Evolutionary conservation across 2,113 vertebrate species (phyloP), one percentile per base, ranked within the genome.

Genomic region (Tiliqua scincoides): DNA sequence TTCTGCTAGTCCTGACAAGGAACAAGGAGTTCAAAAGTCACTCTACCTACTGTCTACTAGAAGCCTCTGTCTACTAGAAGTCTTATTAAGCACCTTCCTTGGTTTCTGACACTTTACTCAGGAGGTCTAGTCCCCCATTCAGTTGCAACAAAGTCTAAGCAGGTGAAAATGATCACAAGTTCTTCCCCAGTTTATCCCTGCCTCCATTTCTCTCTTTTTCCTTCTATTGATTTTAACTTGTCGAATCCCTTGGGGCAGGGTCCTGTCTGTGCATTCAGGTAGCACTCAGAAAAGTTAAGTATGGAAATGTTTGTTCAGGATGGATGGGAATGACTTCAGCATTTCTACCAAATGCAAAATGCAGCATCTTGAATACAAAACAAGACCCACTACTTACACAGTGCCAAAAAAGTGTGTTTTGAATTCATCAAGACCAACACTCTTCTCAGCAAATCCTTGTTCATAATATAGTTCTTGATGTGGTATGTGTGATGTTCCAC

Each of bases 401-500:
- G 97, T 52, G 99, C 98, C 78, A 99, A 96, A 94, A 99, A 99
- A 0, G 98, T 99, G 94, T 99, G 99, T 93, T 99, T 99, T 25
- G 98, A 99, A 95, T 99, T 99, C 98, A 99, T 99, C 90, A 99
- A 97, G 82, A 99, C 97, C 92, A 99, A 95, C 1, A 99, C 98
- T 97, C 98, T 97, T 91, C 98, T 96, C 90, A 99, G 97, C 92
- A 99, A 96, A 91, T 99, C 99, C 95, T 98, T 99, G 95, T 98
- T 99, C 98, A 99, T 99, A 89, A 99, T 99, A 95, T 99, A 99
- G 89, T 98, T 99, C 96, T 99, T 99, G 95, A 99, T 99, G 96
- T 99, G 99, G 73, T 99, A 99, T 0, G 98, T 98, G 91, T 99
- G 99, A 90, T 99, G 98, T 90, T 99, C 99, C 96, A 99, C 98